Base-by-base conservation (phyloP, 2,888 invertebrate species). In the Lucinisca nassula region DNA sequence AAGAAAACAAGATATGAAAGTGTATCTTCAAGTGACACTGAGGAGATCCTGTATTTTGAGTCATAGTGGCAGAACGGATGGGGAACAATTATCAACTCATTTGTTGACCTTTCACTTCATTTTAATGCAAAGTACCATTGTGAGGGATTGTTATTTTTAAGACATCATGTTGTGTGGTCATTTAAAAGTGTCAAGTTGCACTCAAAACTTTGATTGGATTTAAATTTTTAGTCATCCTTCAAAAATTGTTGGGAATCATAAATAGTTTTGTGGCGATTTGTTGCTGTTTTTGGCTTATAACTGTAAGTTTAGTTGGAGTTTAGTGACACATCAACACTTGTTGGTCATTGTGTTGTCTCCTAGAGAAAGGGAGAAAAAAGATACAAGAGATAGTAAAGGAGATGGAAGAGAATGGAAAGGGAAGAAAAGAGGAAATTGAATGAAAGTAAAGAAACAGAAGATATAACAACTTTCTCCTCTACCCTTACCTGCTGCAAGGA, bases 141-240 rank as follows among this genome's bases (percentile, higher is more conserved):
- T 17, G 17, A 35, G 35, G 3, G 35, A 35, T 67, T 35, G 67
- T 67, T 67, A 67, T 67, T 32, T 67, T 67, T 35, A 67, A 67
- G 67, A 67, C 67, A n/a, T 3, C 67, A 67, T 67, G 67, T 67
- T 67, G 67, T 67, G 67, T 67, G 67, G 67, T 67, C 67, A 67
- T 67, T 21, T n/a, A 14, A 35, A 17, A 35, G 67, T 67, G 67
- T 67, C 67, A 35, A 4, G 67, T 67, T 67, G 12, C 67, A 1
- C 67, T 67, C 35, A 67, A 67, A 35, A 67, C 6, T 32, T 61
- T 24, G 24, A 61, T 30, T 27, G 30, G 61, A 61, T 61, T 61
- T 61, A 30, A 61, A 30, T 61, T 17, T 24, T 24, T 24, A n/a
- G 45, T 61, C 61, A 61, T 61, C 6, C 27, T 61, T 61, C 6